Evolutionary conservation across 2,113 vertebrate genomes (phyloP).

Genomic region (Porphyrio hochstetteri): DNA sequence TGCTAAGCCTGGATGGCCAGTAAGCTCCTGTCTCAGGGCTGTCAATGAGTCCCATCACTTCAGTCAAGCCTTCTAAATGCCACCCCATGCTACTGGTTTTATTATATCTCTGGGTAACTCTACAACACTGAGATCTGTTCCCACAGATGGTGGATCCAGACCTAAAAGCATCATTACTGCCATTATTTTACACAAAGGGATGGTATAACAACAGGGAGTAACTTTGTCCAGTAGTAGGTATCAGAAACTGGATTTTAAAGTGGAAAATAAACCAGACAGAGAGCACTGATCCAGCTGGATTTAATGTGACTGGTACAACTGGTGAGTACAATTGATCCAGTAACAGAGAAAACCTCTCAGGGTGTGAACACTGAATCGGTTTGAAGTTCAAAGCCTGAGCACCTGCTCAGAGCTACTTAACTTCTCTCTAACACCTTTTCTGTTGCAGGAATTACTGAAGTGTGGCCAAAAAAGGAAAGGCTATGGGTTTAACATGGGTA

Average conservation of each 20-base stretch:
- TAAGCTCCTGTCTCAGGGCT: neutral
- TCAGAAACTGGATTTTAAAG: neutral
- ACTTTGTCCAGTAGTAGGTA: accelerated
- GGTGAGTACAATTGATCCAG: accelerated
- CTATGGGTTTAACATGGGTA: neutral
- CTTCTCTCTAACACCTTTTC: neutral
- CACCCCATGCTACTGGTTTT: neutral
- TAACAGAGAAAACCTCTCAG: neutral
- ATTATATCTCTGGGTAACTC: neutral
- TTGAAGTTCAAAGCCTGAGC: neutral
- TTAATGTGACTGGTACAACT: neutral
- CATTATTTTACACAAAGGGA: neutral
- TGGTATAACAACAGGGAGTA: accelerated
- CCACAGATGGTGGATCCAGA: neutral
- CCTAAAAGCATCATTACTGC: neutral
- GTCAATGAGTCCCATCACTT: neutral
- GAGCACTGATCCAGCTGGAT: neutral
- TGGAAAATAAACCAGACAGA: neutral
- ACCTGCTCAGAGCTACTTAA: neutral
- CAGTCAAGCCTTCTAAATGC: neutral
- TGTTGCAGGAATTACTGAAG: neutral
- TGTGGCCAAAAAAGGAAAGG: neutral
- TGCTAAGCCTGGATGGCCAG: neutral
- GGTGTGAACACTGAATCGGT: accelerated
- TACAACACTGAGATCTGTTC: neutral